Evolutionary conservation across 2,888 invertebrate genomes (phyloP).

Genomic region (Morinoia aosen): DNA sequence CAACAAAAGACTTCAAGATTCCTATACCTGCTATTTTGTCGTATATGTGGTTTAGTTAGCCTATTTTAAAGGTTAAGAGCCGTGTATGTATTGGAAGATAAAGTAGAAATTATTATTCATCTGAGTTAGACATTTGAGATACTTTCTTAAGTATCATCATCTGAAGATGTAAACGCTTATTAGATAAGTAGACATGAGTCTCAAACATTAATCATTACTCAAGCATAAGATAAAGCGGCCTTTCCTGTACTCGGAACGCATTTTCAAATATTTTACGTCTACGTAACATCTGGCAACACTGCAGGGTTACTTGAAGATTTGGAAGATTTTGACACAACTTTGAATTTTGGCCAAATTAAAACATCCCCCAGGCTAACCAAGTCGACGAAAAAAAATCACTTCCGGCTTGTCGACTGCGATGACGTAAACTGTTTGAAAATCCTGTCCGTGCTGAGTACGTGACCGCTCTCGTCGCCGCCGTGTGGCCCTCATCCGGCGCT

Average conservation of each 20-base stretch:
- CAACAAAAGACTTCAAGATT: neutral
- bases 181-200: neutral
- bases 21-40: neutral
- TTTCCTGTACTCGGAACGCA: no score
- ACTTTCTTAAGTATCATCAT: neutral
- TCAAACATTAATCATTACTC: neutral
- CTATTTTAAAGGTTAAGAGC: no score
- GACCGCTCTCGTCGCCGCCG: neutral
- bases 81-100: neutral
- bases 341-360: no score
- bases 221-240: neutral
- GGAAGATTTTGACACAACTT: no score
- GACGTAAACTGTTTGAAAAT: no score
- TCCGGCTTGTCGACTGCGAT: no score
- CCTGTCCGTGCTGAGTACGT: no score
- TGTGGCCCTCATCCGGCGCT: neutral
- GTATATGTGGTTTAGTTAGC: neutral
- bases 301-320: no score
- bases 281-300: no score
- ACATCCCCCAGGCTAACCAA: no score
- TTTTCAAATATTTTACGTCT: no score
- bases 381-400: no score
- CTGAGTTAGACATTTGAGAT: neutral
- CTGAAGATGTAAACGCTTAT: neutral
- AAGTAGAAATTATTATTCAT: neutral